A percentile compares a stretch with the other conserved stretches of the same genome.
Conservation (phyloP, 2,888 invertebrate genomes). For the Ennomos erosarius region DNA sequence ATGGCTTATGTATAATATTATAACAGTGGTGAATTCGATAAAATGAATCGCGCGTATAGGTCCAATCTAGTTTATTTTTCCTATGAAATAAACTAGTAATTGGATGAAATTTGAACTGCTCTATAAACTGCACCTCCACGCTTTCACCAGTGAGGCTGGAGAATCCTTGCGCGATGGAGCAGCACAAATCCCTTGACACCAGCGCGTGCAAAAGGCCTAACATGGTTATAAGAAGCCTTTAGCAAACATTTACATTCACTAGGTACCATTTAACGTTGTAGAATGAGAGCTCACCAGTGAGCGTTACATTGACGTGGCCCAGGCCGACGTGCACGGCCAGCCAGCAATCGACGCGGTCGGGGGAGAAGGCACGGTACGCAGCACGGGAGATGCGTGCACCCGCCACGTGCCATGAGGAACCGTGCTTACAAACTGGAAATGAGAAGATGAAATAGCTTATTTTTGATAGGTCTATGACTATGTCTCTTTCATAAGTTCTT, state of each 20-base stretch:
- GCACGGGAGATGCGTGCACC: conserved; percentile 90
- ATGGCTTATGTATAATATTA: too few species aligned
- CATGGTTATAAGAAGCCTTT: conserved; percentile 39
- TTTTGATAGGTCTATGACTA: too few species aligned
- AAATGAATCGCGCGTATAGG: too few species aligned
- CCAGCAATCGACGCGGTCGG: conserved; percentile 94
- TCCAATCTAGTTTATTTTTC: too few species aligned
- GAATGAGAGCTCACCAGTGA: conserved; percentile 88
- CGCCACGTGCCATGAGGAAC: conserved; percentile 97
- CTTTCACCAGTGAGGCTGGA: too few species aligned
- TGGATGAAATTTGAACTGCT: too few species aligned
- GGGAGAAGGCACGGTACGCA: conserved; percentile 95
- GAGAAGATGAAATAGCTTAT: too few species aligned
- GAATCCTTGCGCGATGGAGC: too few species aligned
- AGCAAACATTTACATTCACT: conserved; percentile 44
- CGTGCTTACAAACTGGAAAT: conserved; percentile 92
- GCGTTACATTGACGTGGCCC: conserved; percentile 97
- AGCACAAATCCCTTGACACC: background rate
- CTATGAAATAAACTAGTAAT: too few species aligned
- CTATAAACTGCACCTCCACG: too few species aligned
- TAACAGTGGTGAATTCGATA: too few species aligned
- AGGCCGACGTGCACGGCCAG: conserved; percentile 97
- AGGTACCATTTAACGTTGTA: conserved; percentile 44
- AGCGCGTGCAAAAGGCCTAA: conserved; percentile 28
- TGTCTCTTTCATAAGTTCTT: too few species aligned